phyloP scores from a whole-genome alignment of 2,113 vertebrate genomes.

The Lampris megalopsis region DNA sequence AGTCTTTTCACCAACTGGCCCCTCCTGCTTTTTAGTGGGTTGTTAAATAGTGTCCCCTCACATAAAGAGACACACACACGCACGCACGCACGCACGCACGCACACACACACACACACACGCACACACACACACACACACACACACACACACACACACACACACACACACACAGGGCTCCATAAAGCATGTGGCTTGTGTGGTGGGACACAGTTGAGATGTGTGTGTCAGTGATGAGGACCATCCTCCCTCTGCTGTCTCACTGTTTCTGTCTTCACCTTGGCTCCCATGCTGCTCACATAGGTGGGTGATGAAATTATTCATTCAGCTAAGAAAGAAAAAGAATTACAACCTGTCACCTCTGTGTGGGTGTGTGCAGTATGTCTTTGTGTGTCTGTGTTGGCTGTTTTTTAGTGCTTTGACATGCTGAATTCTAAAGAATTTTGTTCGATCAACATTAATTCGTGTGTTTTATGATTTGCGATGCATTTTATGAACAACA shows the following conservation, averaged over 20 bases:
- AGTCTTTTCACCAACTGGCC: neutral
- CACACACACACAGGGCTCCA: neutral
- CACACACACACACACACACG: conserved; percentile 4
- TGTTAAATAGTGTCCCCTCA: neutral
- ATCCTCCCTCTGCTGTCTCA: conserved; percentile 68
- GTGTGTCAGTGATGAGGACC: conserved; percentile 36
- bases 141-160: conserved; percentile 29
- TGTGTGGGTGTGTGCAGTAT: neutral
- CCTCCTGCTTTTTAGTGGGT: conserved; percentile 1
- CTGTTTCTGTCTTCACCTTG: conserved; percentile 49
- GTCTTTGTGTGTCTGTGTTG: neutral
- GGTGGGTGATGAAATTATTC: conserved; percentile 48
- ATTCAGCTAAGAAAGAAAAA: conserved; percentile 21
- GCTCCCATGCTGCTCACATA: conserved; percentile 15
- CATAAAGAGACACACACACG: neutral
- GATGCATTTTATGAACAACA: too few relatives aligned
- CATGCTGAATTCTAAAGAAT: too few relatives aligned
- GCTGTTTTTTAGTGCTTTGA: too few relatives aligned
- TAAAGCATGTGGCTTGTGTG: conserved; percentile 51
- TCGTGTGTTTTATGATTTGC: neutral
- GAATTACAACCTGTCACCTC: neutral
- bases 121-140: neutral
- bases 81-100: conserved; percentile 31
- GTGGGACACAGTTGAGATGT: conserved; percentile 68
- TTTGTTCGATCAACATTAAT: neutral